Percentiles rank a stretch among this genome's conserved stretches.
phyloP scores from a whole-genome alignment of 2,113 vertebrate species.

The Oreotrochilus melanogaster region DNA sequence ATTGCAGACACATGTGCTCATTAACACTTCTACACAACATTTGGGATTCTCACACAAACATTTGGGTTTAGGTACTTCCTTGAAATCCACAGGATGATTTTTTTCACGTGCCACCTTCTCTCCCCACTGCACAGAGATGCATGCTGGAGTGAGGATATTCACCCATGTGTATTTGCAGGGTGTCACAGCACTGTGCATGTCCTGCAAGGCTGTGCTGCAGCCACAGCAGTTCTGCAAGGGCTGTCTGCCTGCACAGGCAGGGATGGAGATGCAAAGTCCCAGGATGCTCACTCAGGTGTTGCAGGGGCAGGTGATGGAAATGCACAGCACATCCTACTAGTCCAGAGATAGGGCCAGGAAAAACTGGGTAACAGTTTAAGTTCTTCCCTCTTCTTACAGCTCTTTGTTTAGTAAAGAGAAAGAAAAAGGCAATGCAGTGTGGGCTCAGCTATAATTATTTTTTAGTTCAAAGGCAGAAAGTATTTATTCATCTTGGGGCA shows the following conservation, averaged over 20 bases:
- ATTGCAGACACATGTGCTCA: background rate
- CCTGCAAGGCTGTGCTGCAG: background rate
- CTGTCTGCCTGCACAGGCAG: background rate
- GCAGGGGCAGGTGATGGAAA: background rate
- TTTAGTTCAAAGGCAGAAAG: background rate
- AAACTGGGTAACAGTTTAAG: background rate
- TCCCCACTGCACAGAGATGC: fast-evolving
- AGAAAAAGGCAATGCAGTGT: background rate
- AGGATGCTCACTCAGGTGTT: background rate
- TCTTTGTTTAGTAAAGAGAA: background rate
- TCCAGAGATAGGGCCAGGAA: too few species aligned
- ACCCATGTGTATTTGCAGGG: fast-evolving
- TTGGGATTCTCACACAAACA: background rate
- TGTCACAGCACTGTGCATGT: fast-evolving
- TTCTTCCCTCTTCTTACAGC: background rate
- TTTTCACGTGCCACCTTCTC: fast-evolving
- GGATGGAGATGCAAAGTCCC: fast-evolving
- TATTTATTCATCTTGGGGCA: background rate
- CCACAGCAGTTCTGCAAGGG: background rate
- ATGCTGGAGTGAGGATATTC: fast-evolving
- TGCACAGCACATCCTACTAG: background rate
- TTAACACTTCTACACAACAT: background rate
- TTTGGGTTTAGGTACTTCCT: background rate
- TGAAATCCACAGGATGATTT: background rate
- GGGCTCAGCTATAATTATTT: background rate